phyloP scores from a whole-genome alignment of 2,797 vertebrate species.

The Pseudochirops corinnae region DNA sequence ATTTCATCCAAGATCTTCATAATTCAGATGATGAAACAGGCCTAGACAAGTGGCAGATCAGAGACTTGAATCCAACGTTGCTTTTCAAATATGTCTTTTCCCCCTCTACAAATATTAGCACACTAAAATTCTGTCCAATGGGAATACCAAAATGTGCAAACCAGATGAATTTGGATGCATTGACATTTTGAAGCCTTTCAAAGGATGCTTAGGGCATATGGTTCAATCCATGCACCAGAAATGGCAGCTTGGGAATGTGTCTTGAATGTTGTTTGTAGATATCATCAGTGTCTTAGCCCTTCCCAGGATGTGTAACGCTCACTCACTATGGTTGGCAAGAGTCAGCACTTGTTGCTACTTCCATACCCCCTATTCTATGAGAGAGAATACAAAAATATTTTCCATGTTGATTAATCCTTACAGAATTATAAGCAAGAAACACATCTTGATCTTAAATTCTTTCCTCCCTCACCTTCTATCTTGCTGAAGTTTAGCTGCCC shows the following conservation, averaged over 20 bases:
- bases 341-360: neutral
- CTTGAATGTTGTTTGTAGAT: neutral
- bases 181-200: neutral
- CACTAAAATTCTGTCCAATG: neutral
- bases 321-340: neutral
- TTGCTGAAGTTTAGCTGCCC: neutral
- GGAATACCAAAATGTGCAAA: neutral
- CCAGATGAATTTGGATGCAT: neutral
- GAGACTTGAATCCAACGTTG: neutral
- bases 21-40: neutral
- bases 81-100: neutral
- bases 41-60: neutral
- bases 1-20: neutral
- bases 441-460: neutral
- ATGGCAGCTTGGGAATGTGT: neutral
- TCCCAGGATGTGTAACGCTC: neutral
- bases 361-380: neutral
- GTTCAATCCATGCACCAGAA: neutral
- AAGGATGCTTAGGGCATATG: neutral
- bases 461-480: neutral
- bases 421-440: neutral
- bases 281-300: neutral
- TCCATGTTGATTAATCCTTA: neutral
- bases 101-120: neutral
- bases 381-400: neutral